These are phyloP conservation scores for Oncorhynchus gorbuscha DNA, from an alignment of 2,113 vertebrate species.

Conservation along the genomic window DNA sequence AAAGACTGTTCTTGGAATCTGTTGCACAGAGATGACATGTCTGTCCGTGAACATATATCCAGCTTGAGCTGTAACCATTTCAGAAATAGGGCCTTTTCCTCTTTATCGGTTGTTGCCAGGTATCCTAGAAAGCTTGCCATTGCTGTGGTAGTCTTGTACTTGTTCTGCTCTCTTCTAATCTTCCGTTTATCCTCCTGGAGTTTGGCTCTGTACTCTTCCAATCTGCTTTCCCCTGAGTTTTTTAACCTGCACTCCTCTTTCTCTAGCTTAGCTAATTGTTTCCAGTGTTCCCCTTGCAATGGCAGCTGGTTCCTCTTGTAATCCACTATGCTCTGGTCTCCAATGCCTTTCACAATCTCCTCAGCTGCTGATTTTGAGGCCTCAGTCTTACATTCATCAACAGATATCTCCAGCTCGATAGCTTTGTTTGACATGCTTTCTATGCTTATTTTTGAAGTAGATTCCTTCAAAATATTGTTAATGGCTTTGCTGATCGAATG, in stretches of 20 bases:
- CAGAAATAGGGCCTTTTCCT: constrained; percentile 35
- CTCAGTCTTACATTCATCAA: constrained; percentile 34
- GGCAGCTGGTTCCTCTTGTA: constrained; percentile 51
- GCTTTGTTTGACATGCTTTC: constrained; percentile 11
- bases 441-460: background rate
- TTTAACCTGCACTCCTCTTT: constrained; percentile 50
- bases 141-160: background rate
- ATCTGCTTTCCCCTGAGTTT: background rate
- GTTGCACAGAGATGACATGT: background rate
- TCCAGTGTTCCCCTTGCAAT: constrained; percentile 52
- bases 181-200: constrained; percentile 7
- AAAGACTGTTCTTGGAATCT: background rate
- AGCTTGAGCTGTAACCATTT: constrained; percentile 53
- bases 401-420: constrained; percentile 37
- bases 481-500: constrained; percentile 20
- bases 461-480: background rate
- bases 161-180: background rate
- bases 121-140: constrained; percentile 45
- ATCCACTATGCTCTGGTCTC: background rate
- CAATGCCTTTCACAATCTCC: constrained; percentile 11
- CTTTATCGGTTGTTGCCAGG: constrained; percentile 21
- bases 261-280: constrained; percentile 48
- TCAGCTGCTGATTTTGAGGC: constrained; percentile 17
- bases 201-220: constrained; percentile 36
- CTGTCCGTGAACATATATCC: constrained; percentile 15